Base-by-base conservation (phyloP, 2,888 invertebrate genomes). In the Mermis nigrescens region DNA sequence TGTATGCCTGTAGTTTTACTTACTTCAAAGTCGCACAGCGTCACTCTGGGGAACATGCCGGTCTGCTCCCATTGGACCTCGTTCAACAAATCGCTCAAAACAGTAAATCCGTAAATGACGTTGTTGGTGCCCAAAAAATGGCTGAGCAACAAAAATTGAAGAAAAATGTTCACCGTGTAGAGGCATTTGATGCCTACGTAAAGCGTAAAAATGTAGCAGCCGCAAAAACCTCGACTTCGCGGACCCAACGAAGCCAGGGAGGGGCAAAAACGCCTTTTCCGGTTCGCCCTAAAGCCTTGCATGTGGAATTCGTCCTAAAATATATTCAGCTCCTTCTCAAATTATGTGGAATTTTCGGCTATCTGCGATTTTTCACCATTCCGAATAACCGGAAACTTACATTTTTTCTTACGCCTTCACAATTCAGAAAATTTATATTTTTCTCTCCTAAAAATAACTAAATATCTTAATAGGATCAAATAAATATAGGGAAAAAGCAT, bases 21-120 rank as follows among this genome's bases (percentile, higher is more conserved):
- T 27, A 68, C 70, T 62, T 70, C 70, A 60, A 70, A 70, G 55
- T 70, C 70, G 59, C 70, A 70, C n/a, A 70, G 64, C n/a, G 70
- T 70, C 19, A 70, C 70, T 54, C 70, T 62, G 2, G 70, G 70
- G 61, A 70, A 70, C 69, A 70, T 70, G 57, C 70, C 70, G 26
- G 70, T 71, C 57, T 71, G 68, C 58, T 71, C 70, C 71, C 71
- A 71, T 59, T 71, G 70, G 19, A 68, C 67, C 60, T 69, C 70
- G 51, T 66, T 65, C 65, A 72, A 64, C 32, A 71, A 62, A 64
- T 71, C 69, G 45, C 62, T 68, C 53, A 71, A 63, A n/a, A 71
- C 63, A 24, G 68, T 66, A 62, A 72, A 70, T 46, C 71, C 71
- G 63, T 72, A 71, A 31, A 68, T 67, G 55, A 71, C 62, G 60